Evolutionary conservation across 2,888 invertebrate genomes (phyloP).

Genomic region (Melieria picta): DNA sequence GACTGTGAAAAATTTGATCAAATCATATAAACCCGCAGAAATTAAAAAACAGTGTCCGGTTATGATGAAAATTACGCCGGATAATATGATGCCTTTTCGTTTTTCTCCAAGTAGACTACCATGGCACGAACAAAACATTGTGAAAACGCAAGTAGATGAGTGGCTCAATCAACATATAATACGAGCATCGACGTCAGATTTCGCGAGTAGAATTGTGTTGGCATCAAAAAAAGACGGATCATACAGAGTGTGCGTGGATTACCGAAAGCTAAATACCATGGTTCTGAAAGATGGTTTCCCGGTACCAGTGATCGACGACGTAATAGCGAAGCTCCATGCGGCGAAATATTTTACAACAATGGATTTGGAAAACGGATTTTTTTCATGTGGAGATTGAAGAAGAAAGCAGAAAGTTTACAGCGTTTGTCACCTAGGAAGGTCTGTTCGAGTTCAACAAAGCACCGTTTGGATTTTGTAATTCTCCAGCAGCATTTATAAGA

Average conservation of each 20-base stretch:
- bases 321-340: constrained; percentile 33
- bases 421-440: constrained; percentile 33
- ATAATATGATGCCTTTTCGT: too few species aligned
- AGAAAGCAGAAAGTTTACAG: constrained; percentile 27
- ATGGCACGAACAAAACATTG: too few species aligned
- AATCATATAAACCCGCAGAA: background rate
- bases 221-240: background rate
- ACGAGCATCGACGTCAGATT: too few species aligned
- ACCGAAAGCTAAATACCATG: constrained; percentile 56
- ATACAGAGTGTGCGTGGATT: constrained; percentile 57
- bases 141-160: constrained; percentile 13
- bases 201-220: too few species aligned
- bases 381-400: constrained; percentile 38
- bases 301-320: constrained; percentile 42
- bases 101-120: too few species aligned
- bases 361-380: constrained; percentile 38
- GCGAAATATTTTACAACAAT: constrained; percentile 36
- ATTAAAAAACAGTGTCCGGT: background rate
- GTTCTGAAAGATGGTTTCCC: constrained; percentile 57
- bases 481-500: constrained; percentile 34
- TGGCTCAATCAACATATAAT: background rate
- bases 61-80: too few species aligned
- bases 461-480: constrained; percentile 39
- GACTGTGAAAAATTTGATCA: too few species aligned
- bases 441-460: constrained; percentile 37